Evolutionary conservation across 2,797 vertebrate genomes (phyloP).

Genomic region (Danio tinwini): DNA sequence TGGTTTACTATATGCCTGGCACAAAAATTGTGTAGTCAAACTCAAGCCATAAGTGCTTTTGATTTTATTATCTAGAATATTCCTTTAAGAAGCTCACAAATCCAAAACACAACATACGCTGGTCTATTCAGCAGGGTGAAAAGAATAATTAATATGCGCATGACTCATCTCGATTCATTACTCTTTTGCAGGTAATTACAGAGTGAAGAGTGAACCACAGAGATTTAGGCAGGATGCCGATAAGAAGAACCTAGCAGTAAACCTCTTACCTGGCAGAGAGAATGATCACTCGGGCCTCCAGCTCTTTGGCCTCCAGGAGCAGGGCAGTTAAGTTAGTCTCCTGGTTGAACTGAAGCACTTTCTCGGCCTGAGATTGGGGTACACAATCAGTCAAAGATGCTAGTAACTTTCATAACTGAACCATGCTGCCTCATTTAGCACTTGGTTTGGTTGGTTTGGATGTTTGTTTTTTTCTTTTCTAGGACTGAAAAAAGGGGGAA

Average conservation of each 20-base stretch:
- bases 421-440: constrained; percentile 67
- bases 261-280: constrained; percentile 91
- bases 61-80: background rate
- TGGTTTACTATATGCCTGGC: too few species aligned
- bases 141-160: background rate
- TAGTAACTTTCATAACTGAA: constrained; percentile 73
- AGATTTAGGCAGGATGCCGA: background rate
- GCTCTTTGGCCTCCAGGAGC: constrained; percentile 95
- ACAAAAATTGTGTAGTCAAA: background rate
- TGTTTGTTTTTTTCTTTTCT: constrained; percentile 57
- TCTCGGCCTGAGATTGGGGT: constrained; percentile 95
- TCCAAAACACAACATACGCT: background rate
- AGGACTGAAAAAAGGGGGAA: constrained; percentile 75
- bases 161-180: constrained; percentile 22
- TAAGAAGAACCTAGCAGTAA: background rate
- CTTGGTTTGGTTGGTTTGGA: constrained; percentile 62
- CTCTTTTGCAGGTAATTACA: constrained; percentile 19
- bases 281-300: constrained; percentile 98
- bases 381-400: constrained; percentile 79
- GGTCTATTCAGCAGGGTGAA: constrained; percentile 1
- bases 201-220: background rate
- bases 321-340: constrained; percentile 98
- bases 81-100: background rate
- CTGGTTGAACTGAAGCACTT: constrained; percentile 98
- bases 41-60: background rate